Evolutionary conservation across 2,113 vertebrate genomes (phyloP), one percentile per base, ranked within the genome.

Genomic region (Callopanchax toddi): DNA sequence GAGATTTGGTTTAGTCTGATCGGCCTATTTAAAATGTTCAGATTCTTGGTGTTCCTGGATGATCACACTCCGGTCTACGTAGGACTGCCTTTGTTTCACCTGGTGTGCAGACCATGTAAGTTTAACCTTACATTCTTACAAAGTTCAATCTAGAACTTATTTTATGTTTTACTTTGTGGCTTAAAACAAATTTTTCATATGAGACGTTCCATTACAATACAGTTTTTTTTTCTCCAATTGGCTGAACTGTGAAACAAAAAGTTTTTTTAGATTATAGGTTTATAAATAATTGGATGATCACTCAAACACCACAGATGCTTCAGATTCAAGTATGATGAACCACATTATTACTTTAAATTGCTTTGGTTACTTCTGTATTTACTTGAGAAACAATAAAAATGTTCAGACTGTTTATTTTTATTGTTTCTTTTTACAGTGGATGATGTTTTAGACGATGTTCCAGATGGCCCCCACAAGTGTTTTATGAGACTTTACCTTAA

Each of bases 1-100:
- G 11, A 29, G 2, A 9, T 12, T 21, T 8, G 8, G 6, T 18
- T 12, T 51, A 2, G 15, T n/a, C n/a, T n/a, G n/a, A n/a, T 18
- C 7, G 10, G 13, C 2, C 5, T 23, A 4, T 46, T 73, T 62
- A 48, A 4, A 26, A 79, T 50, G 85, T 75, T 8, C 84, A 99
- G 97, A 85, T 98, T 97, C 82, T 85, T 98, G 68, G 94, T 98
- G 64, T 98, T 98, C 79, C 93, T 95, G 0, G 97, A 99, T 15
- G 94, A 96, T 0, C 94, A 95, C 4, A 93, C 87, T 0, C 91
- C 95, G 0, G 88, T 92, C 0, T 99, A 99, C 4, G 94, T 96
- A n/a, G 90, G 91, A 18, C 89, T 96, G 46, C 91, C 93, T 25
- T 90, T 92, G 56, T 87, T 98, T 20, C 95, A 93, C 71, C 83